Evolutionary conservation across 2,888 invertebrate genomes (phyloP), one percentile per base, ranked within the genome.

Genomic region (Spisula solida): DNA sequence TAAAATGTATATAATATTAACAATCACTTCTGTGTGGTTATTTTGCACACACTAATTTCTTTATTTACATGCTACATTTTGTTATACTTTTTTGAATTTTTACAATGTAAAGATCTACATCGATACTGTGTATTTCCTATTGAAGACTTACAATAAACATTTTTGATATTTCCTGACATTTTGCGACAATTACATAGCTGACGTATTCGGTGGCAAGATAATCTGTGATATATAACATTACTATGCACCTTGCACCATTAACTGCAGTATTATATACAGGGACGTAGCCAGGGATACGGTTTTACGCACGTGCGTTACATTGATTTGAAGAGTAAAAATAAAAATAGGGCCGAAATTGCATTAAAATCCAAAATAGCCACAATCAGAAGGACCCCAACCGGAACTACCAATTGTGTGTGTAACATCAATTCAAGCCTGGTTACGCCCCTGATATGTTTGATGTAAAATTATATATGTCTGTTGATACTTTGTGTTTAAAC

Each of bases 11-110:
- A 66, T 66, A 66, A 66, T 66, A 66, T 66, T 66, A 66, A 66
- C 60, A 66, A 10, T 66, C 60, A 66, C 60, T 10, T 10, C n/a
- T n/a, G 60, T 66, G 60, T 66, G 60, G n/a, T 25, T 25, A 66
- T 66, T 25, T 66, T 66, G 60, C 60, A 66, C 60, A 25, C 60
- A 25, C 60, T 66, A 66, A 66, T 66, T 66, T 25, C 25, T 66
- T 25, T 66, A 56, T 56, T 14, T 6, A 56, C n/a, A 1, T 56
- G 12, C 25, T 25, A 25, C 25, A 25, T 66, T 66, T 66, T 66
- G 5, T 66, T n/a, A 6, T 56, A 20, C n/a, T 56, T 56, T n/a
- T 56, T 20, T 18, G 20, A 56, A 14, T 5, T 41, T 41, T 41
- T 8, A 41, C 41, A 5, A 5, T 41, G 51, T 51, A 51, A 8